Base-by-base conservation (phyloP, 2,113 vertebrate genomes). In the Hippocampus comes region DNA sequence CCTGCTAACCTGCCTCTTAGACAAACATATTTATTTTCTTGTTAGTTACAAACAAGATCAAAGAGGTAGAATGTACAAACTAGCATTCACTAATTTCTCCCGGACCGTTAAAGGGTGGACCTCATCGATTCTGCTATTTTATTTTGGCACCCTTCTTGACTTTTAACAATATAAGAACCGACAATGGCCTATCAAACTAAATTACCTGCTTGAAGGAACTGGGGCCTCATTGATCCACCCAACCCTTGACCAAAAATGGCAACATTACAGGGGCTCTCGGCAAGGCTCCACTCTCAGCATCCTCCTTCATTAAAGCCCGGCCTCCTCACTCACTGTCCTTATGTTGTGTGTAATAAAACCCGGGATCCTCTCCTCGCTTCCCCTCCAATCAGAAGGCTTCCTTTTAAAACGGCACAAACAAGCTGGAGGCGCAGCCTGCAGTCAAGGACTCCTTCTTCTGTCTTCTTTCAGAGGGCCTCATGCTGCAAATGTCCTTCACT, bases 401-500 rank as follows among this genome's bases (percentile, higher is more conserved):
- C 72, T 63, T 49, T 81, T 75, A 73, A 72, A 84, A 80, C 48
- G 59, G 71, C 80, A 86, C 83, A 87, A 88, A 89, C 86, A 86
- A 84, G 82, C 86, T 81, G 57, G 25, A 10, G 74, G 88, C 79
- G 87, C 86, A 87, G 78, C 30, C 23, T 8, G 64, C 86, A 88
- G 89, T 87, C 87, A 90, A 88, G 84, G 87, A 86, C 87, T 86
- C 86, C 82, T 69, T 38, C 78, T 75, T 81, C 80, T 83, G 73
- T 86, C 84, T 86, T 75, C 71, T 59, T 65, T 38, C 73, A 18
- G 78, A 85, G 80, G 70, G 79, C 77, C 76, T 72, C 73, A 74
- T 75, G 76, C 75, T 20, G 18, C 5, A 1, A 66, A 60, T 51
- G 74, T 83, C 75, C 80, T 83, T 70, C 46, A 27, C 41, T 64